These are phyloP conservation scores for Eidolon helvum DNA, from an alignment of 2,113 vertebrate genomes.

Conservation along the genomic window DNA sequence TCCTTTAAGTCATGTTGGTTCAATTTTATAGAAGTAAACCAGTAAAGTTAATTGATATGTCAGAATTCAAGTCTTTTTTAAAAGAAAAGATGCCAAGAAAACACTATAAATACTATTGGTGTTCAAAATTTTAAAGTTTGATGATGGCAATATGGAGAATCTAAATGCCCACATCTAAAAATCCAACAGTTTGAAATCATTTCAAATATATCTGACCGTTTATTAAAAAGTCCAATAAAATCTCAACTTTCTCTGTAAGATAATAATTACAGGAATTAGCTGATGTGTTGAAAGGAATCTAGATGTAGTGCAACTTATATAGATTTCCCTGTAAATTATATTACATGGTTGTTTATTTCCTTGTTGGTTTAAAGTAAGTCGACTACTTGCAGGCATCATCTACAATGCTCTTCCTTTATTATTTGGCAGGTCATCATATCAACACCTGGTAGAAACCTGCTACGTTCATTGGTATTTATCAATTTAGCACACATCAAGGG, in stretches of 20 bases:
- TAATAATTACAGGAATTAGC: background rate
- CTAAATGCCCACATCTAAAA: conserved; percentile 30
- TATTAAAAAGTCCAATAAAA: background rate
- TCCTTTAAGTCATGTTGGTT: background rate
- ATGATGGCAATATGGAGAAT: background rate
- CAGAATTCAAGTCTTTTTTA: background rate
- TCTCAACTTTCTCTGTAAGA: background rate
- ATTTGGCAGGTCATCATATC: background rate
- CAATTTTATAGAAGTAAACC: conserved; percentile 19
- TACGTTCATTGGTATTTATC: background rate
- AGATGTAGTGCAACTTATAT: background rate
- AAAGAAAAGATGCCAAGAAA: background rate
- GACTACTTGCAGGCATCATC: background rate
- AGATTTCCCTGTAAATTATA: background rate
- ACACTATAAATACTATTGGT: background rate
- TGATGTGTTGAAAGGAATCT: background rate
- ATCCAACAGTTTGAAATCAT: conserved; percentile 45
- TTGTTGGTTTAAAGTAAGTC: background rate
- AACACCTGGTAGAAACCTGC: background rate
- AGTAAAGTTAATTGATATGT: background rate
- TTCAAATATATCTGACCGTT: background rate
- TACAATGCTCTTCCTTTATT: background rate
- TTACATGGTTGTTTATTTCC: background rate
- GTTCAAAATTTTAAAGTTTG: conserved; percentile 30
- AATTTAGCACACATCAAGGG: background rate